Percentiles rank a stretch among this genome's conserved stretches.
These are phyloP conservation scores for Dryoscopus gambensis DNA, from an alignment of 2,113 vertebrate genomes.

Conservation along the genomic window DNA sequence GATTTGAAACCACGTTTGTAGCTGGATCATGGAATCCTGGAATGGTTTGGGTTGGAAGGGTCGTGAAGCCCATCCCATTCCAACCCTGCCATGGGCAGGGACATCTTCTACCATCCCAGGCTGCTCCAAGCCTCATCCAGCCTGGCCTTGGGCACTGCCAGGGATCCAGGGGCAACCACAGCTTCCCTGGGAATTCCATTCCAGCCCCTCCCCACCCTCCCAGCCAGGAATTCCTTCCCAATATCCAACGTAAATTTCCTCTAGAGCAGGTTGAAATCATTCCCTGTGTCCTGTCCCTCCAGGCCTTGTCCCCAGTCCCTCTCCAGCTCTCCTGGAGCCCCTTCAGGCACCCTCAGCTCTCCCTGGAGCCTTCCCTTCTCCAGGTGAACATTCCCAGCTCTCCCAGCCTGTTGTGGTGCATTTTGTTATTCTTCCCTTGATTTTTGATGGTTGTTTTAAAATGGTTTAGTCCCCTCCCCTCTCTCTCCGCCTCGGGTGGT, in stretches of 20 bases:
- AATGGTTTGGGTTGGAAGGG: neutral
- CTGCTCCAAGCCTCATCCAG: neutral
- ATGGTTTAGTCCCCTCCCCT: too few relatives aligned
- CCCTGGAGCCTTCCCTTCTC: too few relatives aligned
- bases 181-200: neutral
- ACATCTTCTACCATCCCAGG: neutral
- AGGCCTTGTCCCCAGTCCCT: too few relatives aligned
- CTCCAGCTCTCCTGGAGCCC: too few relatives aligned
- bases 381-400: too few relatives aligned
- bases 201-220: neutral
- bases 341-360: neutral
- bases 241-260: accelerated
- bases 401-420: too few relatives aligned
- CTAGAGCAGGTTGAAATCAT: too few relatives aligned
- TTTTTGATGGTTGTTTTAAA: too few relatives aligned
- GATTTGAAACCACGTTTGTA: neutral
- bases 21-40: neutral
- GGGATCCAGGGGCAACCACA: neutral
- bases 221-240: neutral
- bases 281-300: too few relatives aligned
- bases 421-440: too few relatives aligned
- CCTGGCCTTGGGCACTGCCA: neutral
- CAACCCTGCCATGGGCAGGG: neutral
- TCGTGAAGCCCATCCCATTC: accelerated
- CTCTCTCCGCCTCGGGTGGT: too few relatives aligned